Evolutionary conservation across 2,888 invertebrate genomes (phyloP).

Genomic region (Tolmerus cingulatus): DNA sequence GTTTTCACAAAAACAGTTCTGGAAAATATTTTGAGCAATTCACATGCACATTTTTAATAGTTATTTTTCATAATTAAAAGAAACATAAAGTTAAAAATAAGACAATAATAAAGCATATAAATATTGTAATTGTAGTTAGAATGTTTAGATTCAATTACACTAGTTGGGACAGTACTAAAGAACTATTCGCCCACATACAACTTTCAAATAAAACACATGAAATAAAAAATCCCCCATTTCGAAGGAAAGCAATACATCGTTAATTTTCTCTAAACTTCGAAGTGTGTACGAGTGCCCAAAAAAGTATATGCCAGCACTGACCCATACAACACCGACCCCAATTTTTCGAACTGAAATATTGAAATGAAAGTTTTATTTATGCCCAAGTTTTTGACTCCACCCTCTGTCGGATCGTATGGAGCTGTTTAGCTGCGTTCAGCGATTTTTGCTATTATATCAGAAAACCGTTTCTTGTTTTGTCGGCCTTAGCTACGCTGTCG

Average conservation of each 20-base stretch:
- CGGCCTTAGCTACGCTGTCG: background rate
- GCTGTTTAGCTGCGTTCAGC: conserved; percentile 3
- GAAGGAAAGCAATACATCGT: conserved; percentile 17
- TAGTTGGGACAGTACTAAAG: no score
- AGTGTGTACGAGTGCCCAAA: background rate
- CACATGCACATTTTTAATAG: no score
- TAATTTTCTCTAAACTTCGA: background rate
- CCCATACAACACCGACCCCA: background rate
- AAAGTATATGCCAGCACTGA: background rate
- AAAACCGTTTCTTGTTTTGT: background rate
- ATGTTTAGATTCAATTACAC: no score
- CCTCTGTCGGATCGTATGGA: background rate
- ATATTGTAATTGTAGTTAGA: no score
- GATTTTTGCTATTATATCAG: background rate
- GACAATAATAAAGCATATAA: no score
- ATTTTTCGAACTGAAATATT: background rate
- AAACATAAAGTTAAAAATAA: no score
- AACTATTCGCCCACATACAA: no score
- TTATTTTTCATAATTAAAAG: no score
- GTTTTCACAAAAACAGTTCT: no score
- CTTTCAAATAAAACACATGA: no score
- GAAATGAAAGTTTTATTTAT: conserved; percentile 1
- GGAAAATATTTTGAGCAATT: no score
- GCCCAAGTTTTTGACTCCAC: background rate
- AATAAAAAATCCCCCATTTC: background rate